Evolutionary conservation across 2,888 invertebrate species (phyloP).

Genomic region (Serrognathus titanus): DNA sequence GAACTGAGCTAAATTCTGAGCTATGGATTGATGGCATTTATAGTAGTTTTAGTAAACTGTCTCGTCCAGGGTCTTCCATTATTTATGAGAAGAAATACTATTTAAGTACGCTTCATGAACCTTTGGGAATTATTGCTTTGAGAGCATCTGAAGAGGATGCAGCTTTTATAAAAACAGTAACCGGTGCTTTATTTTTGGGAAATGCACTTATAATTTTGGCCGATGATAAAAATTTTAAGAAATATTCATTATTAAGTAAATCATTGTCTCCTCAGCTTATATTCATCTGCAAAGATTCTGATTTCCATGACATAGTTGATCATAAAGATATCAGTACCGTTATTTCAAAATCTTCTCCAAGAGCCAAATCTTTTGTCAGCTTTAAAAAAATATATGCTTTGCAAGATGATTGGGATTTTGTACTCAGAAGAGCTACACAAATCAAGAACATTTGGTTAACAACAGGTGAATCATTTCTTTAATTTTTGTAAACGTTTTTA

Average conservation of each 20-base stretch:
- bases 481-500: no score
- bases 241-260: constrained; percentile 3
- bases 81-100: constrained; percentile 19
- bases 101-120: constrained; percentile 27
- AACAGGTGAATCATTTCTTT: constrained; percentile 32
- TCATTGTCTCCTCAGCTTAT: constrained; percentile 12
- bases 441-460: constrained; percentile 39
- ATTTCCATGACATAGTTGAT: background rate
- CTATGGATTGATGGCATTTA: constrained; percentile 22
- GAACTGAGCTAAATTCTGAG: constrained; percentile 6
- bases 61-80: constrained; percentile 4
- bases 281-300: background rate
- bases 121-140: constrained; percentile 36
- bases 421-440: constrained; percentile 28
- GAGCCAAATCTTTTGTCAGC: constrained; percentile 10
- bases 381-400: constrained; percentile 24
- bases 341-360: background rate
- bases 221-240: constrained; percentile 2
- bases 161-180: constrained; percentile 26
- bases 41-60: constrained; percentile 19
- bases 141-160: constrained; percentile 20
- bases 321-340: background rate
- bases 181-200: constrained; percentile 37
- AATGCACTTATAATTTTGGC: constrained; percentile 38
- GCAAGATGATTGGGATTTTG: constrained; percentile 22